A percentile compares a stretch with the other conserved stretches of the same genome.
phyloP scores from a whole-genome alignment of 1,140 invertebrate genomes.

The Lutraria rhynchaena region DNA sequence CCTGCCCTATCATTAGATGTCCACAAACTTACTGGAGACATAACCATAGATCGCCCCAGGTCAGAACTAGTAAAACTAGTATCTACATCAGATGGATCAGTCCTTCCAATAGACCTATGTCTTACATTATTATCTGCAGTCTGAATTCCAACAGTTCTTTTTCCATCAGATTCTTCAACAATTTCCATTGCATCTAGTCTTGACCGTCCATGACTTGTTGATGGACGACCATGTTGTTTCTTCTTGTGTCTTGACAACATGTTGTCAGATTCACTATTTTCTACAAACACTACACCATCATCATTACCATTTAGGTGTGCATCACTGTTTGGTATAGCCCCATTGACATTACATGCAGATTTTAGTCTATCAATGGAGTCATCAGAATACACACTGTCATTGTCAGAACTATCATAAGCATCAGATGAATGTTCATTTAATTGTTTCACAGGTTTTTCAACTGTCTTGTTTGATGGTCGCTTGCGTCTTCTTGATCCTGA shows the following conservation, averaged over 20 bases:
- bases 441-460: slow-evolving; percentile 59
- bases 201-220: neutral
- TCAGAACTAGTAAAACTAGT: slow-evolving; percentile 39
- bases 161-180: slow-evolving; percentile 40
- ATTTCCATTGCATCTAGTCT: slow-evolving; percentile 32
- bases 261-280: slow-evolving; percentile 17
- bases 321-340: neutral
- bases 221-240: neutral
- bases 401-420: slow-evolving; percentile 77
- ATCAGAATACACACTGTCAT: slow-evolving; percentile 75
- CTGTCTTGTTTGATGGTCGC: slow-evolving; percentile 53
- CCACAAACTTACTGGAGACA: slow-evolving; percentile 70
- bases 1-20: slow-evolving; percentile 66
- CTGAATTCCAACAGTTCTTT: slow-evolving; percentile 53
- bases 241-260: slow-evolving; percentile 36
- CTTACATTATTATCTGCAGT: slow-evolving; percentile 1
- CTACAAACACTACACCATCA: neutral
- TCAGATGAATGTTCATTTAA: slow-evolving; percentile 70
- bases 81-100: slow-evolving; percentile 44
- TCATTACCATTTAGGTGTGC: slow-evolving; percentile 24
- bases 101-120: slow-evolving; percentile 12
- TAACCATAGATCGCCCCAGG: slow-evolving; percentile 36
- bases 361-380: slow-evolving; percentile 62
- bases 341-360: neutral
- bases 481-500: slow-evolving; percentile 72